Base-by-base conservation (phyloP, 2,797 vertebrate genomes). In the Otolemur crassicaudatus region DNA sequence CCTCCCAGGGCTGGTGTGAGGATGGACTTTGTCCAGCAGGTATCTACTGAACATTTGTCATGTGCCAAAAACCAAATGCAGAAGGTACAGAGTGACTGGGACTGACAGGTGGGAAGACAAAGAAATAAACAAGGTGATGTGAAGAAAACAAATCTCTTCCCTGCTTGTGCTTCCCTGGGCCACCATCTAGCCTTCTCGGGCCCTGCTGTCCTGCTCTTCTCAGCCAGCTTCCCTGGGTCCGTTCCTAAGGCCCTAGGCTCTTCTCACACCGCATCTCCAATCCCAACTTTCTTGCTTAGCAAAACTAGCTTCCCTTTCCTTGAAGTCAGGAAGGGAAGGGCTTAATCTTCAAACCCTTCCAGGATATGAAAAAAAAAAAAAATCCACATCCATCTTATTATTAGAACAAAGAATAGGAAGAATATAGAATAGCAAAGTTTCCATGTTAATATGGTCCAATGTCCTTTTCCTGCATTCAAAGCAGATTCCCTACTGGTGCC, bases 281-380 rank as follows among this genome's bases (percentile, higher is more conserved):
- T 7, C 37, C 61, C 63, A 9, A n/a, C 69, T 83, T 84, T 91
- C 80, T 89, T 56, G 81, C 43, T 86, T 81, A 53, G 75, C 58
- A 93, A 94, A 93, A 77, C 93, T 73, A 70, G 61, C 58, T 92
- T 86, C 46, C 83, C 49, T 77, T 90, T 95, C 43, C 67, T 91
- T 89, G 80, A 92, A 61, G 87, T 10, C 83, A 91, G 96, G 90
- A 95, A 94, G 76, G 87, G 81, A 91, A 65, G 53, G 76, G 65
- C 89, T 94, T 95, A 63, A 91, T 96, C 91, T 89, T 92, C 86
- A 96, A 94, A 94, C 75, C 56, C 89, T 95, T 96, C 76, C 87
- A 84, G 95, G 93, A 97, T 86, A 34, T 34, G 40, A 96, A n/a
- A n/a, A 87, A 77, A 87, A 94, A 94, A 96, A 96, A 81, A 96